Evolutionary conservation across 1,140 invertebrate species (phyloP).

Genomic region (Solen grandis): DNA sequence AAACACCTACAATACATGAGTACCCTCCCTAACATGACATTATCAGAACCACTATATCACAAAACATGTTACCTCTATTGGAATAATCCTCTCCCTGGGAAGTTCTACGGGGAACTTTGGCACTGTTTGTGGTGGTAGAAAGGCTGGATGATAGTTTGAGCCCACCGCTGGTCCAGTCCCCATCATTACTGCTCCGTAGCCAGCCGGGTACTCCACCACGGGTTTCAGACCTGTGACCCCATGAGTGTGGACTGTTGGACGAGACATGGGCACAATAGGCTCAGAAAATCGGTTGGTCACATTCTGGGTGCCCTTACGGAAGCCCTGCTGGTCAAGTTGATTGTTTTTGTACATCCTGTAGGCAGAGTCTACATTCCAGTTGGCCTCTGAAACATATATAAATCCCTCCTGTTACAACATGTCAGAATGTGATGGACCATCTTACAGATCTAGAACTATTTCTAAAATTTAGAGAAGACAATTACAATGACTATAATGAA

Average conservation of each 20-base stretch:
- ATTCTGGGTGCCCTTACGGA: background rate
- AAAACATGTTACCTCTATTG: slow-evolving; percentile 41
- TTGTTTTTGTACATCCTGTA: slow-evolving; percentile 18
- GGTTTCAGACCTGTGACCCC: background rate
- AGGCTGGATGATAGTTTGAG: background rate
- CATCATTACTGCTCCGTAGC: slow-evolving; percentile 12
- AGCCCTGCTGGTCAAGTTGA: slow-evolving; percentile 15
- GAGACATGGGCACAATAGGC: background rate
- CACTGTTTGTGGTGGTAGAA: slow-evolving; percentile 7
- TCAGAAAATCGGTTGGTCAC: background rate
- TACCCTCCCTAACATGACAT: no score
- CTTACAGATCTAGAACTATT: no score
- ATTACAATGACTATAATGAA: background rate
- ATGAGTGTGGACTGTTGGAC: background rate
- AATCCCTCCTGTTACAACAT: background rate
- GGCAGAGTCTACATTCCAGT: slow-evolving; percentile 26
- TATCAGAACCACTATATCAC: no score
- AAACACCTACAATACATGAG: no score
- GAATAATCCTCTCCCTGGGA: slow-evolving; percentile 28
- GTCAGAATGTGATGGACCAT: background rate
- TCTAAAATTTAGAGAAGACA: no score
- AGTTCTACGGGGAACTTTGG: slow-evolving; percentile 35
- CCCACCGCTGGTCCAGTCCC: slow-evolving; percentile 35
- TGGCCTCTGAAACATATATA: background rate
- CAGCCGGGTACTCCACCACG: background rate